Base-by-base conservation (phyloP, 2,113 vertebrate species). In the Phalacrocorax brasilianus region DNA sequence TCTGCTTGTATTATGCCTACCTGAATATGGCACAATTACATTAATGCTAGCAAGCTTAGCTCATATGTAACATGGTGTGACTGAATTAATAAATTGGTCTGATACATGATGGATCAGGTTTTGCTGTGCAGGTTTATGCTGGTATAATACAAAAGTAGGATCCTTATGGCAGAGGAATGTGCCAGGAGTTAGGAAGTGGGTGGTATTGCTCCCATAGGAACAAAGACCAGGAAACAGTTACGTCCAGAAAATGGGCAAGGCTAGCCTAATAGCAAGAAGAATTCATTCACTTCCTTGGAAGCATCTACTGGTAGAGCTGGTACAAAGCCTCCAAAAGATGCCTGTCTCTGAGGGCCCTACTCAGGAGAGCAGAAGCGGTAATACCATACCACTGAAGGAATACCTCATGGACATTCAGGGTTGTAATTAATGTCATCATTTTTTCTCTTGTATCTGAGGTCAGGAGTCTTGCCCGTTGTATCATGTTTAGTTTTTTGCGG, bases 381-480 rank as follows among this genome's bases (percentile, higher is more conserved):
- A 75, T 78, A 68, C 65, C 56, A 32, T 62, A 30, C 49, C 23
- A 21, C 78, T 58, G 96, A 92, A 95, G 86, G 92, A 96, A 92
- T 93, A 96, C 95, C 92, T 97, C 88, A 92, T 87, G 86, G 89
- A 87, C 58, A 58, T 91, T 95, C 92, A 96, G 91, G 94, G 94
- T 87, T 92, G 83, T 95, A 87, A 87, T 87, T 91, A 45, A 58
- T 44, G 42, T 66, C 70, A 93, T 93, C 85, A 50, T 84, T 91
- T 77, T 79, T 94, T 58, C 70, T 95, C 83, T 67, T 68, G 1
- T 23, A 33, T 58, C 44, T 66, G 87, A 66, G 45, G 74, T 73
- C 38, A 35, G 59, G 45, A 83, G 71, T 83, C 81, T 89, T 89
- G 92, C 66, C 86, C 32, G 3, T 85, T 89, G 50, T 83, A 80